Conservation (phyloP, 2,888 invertebrate species). For the Neoitamus cyanurus region DNA sequence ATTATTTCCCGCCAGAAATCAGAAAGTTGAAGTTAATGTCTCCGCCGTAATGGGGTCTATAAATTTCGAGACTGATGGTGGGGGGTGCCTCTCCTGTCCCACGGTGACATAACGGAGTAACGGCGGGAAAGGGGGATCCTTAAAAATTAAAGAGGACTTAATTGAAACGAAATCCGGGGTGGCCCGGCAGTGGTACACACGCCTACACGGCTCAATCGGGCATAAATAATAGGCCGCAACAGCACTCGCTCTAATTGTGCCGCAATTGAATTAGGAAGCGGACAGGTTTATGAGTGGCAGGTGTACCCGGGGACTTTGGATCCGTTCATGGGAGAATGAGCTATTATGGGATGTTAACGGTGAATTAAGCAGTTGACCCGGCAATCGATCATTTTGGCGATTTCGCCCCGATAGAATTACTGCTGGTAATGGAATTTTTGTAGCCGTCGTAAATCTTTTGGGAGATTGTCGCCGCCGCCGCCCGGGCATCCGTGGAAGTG, state of each 20-base stretch:
- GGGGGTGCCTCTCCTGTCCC: too few species aligned
- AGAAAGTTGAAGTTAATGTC: conserved; percentile 13
- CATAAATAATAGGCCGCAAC: neutral
- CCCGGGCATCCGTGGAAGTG: neutral
- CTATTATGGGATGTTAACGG: neutral
- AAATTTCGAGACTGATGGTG: neutral
- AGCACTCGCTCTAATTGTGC: neutral
- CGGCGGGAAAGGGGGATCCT: neutral
- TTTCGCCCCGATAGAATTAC: neutral
- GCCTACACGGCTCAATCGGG: neutral
- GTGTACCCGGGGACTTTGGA: neutral
- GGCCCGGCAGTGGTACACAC: neutral
- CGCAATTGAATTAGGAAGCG: neutral
- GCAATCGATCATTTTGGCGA: neutral
- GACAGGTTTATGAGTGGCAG: neutral
- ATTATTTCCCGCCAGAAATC: conserved; percentile 15
- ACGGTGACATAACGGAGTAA: neutral
- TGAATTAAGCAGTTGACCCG: neutral
- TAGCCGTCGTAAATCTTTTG: neutral
- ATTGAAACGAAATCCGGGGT: neutral
- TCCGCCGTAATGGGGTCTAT: neutral
- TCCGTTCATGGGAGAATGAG: neutral
- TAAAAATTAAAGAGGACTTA: neutral
- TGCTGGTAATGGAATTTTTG: neutral
- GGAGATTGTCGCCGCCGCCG: neutral